Percentiles rank a stretch among this genome's conserved stretches.
These are phyloP conservation scores for Thalassoma bifasciatum DNA, from an alignment of 2,113 vertebrate genomes.

Conservation along the genomic window DNA sequence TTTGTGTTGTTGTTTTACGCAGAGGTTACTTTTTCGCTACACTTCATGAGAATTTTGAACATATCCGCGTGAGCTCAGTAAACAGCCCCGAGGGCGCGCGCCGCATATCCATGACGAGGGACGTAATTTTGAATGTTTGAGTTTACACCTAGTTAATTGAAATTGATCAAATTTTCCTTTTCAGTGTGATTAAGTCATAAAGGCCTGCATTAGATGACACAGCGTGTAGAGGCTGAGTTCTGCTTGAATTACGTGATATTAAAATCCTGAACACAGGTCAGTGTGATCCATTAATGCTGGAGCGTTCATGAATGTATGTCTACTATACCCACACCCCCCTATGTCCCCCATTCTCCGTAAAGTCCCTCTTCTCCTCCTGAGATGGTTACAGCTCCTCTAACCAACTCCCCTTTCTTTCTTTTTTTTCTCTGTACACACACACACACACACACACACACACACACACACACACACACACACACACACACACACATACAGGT, in stretches of 20 bases:
- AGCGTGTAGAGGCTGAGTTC: too few relatives aligned
- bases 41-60: too few relatives aligned
- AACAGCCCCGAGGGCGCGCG: too few relatives aligned
- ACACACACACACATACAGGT: background rate
- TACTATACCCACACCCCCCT: background rate
- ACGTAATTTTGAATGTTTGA: too few relatives aligned
- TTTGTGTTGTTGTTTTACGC: too few relatives aligned
- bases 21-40: too few relatives aligned
- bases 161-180: too few relatives aligned
- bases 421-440: background rate
- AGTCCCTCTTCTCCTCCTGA: background rate
- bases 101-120: too few relatives aligned
- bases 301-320: background rate
- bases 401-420: background rate
- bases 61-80: too few relatives aligned
- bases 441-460: background rate
- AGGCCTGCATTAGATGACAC: background rate
- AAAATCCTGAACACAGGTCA: background rate
- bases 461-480: conserved; percentile 3
- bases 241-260: background rate
- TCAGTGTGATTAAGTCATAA: background rate
- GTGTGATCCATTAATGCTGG: background rate
- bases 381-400: background rate
- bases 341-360: too few relatives aligned
- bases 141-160: too few relatives aligned